Percentiles rank a stretch among this genome's conserved stretches.
These are phyloP conservation scores for Meandrina meandrites DNA, from an alignment of 92 coral and sea anemone genomes.

Conservation along the genomic window DNA sequence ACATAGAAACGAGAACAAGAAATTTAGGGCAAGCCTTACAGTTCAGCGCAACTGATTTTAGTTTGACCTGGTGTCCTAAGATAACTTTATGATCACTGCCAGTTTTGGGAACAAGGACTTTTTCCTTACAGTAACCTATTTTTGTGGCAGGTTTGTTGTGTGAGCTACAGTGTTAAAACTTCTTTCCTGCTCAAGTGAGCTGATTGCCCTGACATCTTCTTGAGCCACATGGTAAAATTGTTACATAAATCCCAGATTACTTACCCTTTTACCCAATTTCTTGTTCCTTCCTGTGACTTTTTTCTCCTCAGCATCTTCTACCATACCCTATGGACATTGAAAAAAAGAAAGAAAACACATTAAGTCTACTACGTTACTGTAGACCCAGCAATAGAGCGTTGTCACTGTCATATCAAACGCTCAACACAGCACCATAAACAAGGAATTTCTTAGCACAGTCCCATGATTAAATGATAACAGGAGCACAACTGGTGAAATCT, in stretches of 20 bases:
- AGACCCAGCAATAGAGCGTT: not conserved
- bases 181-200: too few relatives aligned
- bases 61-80: not conserved
- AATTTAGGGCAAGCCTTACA: not conserved
- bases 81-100: too few relatives aligned
- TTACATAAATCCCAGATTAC: not conserved
- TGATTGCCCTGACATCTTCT: too few relatives aligned
- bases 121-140: too few relatives aligned
- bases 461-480: not conserved
- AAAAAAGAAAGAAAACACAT: not conserved
- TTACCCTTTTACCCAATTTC: conserved; percentile 66
- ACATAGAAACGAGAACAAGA: not conserved
- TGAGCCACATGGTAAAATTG: not conserved
- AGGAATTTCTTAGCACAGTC: not conserved
- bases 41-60: not conserved
- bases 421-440: not conserved
- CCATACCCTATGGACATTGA: conserved; percentile 80
- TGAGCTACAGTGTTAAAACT: too few relatives aligned
- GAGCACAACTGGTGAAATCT: not conserved
- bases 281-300: conserved; percentile 82
- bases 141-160: too few relatives aligned
- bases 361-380: not conserved
- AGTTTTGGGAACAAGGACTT: too few relatives aligned
- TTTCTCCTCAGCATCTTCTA: conserved; percentile 95
- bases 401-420: too few relatives aligned